Evolutionary conservation across 1,140 invertebrate genomes (phyloP).

Genomic region (Sycophaga agraensis): DNA sequence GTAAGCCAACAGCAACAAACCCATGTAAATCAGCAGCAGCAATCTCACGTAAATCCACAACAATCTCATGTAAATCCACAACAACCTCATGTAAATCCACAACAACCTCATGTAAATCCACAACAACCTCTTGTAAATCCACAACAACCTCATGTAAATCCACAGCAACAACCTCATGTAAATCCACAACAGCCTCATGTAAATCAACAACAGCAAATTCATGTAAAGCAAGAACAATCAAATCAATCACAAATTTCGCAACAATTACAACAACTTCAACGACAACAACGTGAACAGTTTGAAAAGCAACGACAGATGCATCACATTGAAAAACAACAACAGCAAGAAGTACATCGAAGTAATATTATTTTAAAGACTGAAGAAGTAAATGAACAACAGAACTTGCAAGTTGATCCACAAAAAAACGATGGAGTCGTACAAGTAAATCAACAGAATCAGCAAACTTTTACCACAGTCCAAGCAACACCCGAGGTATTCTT

Average conservation of each 20-base stretch:
- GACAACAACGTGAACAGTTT: constrained; percentile 50
- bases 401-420: constrained; percentile 42
- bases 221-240: constrained; percentile 29
- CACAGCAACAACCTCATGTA: too few species aligned
- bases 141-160: too few species aligned
- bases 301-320: constrained; percentile 50
- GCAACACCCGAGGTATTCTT: constrained; percentile 52
- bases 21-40: constrained; percentile 48
- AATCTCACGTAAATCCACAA: too few species aligned
- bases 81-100: too few species aligned
- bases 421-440: constrained; percentile 41
- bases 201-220: constrained; percentile 34
- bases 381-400: constrained; percentile 42
- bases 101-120: too few species aligned
- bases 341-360: constrained; percentile 47
- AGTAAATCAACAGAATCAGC: constrained; percentile 28
- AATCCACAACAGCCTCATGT: too few species aligned
- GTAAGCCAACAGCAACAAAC: constrained; percentile 28
- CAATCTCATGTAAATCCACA: too few species aligned
- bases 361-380: constrained; percentile 51
- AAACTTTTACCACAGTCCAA: constrained; percentile 50
- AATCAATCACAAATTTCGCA: constrained; percentile 41
- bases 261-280: constrained; percentile 50
- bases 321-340: constrained; percentile 45
- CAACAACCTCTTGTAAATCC: too few species aligned